Evolutionary conservation across 2,113 vertebrate species (phyloP).

Genomic region (Eulemur macaco): DNA sequence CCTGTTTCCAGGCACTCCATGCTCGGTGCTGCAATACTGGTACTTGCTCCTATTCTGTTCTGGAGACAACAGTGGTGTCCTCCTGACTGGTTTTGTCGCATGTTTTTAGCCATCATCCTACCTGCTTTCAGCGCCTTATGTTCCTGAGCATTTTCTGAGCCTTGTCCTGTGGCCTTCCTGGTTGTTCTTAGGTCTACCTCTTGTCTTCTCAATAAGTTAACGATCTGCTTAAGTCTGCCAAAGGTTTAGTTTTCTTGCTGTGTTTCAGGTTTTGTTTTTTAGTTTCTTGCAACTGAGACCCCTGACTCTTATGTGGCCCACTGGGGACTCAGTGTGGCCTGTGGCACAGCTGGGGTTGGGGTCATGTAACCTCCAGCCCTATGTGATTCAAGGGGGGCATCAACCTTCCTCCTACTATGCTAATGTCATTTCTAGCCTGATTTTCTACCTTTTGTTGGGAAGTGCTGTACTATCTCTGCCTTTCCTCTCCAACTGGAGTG

Average conservation of each 20-base stretch:
- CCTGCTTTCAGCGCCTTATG: not conserved
- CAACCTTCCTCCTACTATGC: not conserved
- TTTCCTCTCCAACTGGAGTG: not conserved
- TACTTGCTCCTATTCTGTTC: not conserved
- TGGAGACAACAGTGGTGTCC: not conserved
- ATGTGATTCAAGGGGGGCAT: accelerated
- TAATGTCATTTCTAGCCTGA: not conserved
- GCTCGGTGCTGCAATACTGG: accelerated
- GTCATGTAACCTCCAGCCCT: not conserved
- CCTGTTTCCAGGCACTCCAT: not conserved
- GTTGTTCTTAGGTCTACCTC: not conserved
- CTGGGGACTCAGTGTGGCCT: not conserved
- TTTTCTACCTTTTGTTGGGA: not conserved
- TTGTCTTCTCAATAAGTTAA: not conserved
- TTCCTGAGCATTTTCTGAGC: not conserved
- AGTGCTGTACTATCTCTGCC: not conserved
- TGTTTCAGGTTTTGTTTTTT: not conserved
- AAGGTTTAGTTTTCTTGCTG: not conserved
- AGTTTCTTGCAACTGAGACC: not conserved
- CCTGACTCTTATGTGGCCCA: not conserved
- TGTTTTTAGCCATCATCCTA: not conserved
- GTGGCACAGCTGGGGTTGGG: not conserved
- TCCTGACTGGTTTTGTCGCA: not conserved
- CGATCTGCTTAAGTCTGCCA: not conserved
- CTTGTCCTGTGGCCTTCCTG: not conserved